Evolutionary conservation across 92 coral and sea anemone genomes (phyloP), one percentile per base, ranked within the genome.

Genomic region (Ricordea florida): DNA sequence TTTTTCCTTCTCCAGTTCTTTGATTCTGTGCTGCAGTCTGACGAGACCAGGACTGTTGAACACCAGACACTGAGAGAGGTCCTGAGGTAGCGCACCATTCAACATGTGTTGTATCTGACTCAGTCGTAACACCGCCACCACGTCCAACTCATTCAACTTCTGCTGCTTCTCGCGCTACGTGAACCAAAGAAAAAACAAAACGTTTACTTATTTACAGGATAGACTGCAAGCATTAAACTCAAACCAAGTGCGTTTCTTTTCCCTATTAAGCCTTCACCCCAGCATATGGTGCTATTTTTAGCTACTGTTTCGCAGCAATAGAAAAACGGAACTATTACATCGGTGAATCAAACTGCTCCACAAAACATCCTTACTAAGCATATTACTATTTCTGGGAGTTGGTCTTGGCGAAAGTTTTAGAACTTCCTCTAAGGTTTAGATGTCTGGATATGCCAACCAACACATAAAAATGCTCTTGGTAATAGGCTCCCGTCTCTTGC

Each of bases 71-170:
- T 88, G 85, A 13, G 94, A 73, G 48, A 94, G 80, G 72, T 94
- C 97, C 44, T 92, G 98, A 8, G 98, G 89, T 41, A 94, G 84
- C 6, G 56, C 43, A 58, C 86, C 75, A 82, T 91, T 92, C 26
- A 94, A 29, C 90, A 91, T 82, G 83, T 94, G 78, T 56, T 94
- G 98, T 16, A 94, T 85, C 69, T 94, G 98, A 73, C 77, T 88
- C 25, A 94, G 84, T 45, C 93, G 72, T 8, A 91, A 30, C 72
- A 92, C 93, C 44, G 91, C 98, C 28, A 94, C 97, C 37, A 94
- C 97, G 51, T 94, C 98, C 63, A 94, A 74, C 88, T 94, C 98
- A 87, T 94, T 94, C 58, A 94, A 47, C 81, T 94, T 94, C 67
- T 94, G 98, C 55, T 94, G 98, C 46, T 94, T 94, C 57, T 94